These are phyloP conservation scores for Drosophila formosana DNA, from an alignment of 2,888 invertebrate genomes.

Conservation along the genomic window DNA sequence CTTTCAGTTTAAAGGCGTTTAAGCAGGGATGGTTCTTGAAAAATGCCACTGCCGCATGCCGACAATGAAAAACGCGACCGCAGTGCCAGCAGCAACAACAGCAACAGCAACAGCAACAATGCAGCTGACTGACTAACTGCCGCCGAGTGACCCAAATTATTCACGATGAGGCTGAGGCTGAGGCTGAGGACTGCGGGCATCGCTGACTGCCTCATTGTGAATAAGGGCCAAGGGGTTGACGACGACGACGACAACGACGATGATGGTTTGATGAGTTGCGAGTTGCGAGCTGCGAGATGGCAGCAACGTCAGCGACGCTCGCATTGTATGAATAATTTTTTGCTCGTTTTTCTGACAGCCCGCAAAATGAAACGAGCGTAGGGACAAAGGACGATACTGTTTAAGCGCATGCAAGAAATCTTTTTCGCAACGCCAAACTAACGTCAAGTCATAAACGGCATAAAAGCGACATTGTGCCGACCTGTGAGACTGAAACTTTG, in stretches of 20 bases:
- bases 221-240: conserved; percentile 24
- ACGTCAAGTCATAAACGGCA: conserved; percentile 33
- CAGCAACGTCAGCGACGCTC: conserved; percentile 48
- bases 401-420: conserved; percentile 33
- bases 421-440: conserved; percentile 14
- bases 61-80: conserved; percentile 81
- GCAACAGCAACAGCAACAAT: conserved; percentile 48
- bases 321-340: conserved; percentile 75
- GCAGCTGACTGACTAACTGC: conserved; percentile 81
- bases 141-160: conserved; percentile 80
- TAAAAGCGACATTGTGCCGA: conserved; percentile 12
- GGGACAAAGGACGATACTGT: conserved; percentile 14
- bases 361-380: conserved; percentile 16
- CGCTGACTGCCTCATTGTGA: conserved; percentile 6
- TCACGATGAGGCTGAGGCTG: conserved; percentile 57
- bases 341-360: conserved; percentile 68
- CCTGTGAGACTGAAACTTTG: conserved; percentile 19
- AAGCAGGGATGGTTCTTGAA: conserved; percentile 66
- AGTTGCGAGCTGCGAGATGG: conserved; percentile 17
- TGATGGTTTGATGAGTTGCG: conserved; percentile 39
- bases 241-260: neutral
- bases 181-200: conserved; percentile 17
- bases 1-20: conserved; percentile 80
- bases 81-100: conserved; percentile 52
- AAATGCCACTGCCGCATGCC: conserved; percentile 80